Evolutionary conservation across 2,888 invertebrate species (phyloP).

Genomic region (Nephrotoma flavescens): DNA sequence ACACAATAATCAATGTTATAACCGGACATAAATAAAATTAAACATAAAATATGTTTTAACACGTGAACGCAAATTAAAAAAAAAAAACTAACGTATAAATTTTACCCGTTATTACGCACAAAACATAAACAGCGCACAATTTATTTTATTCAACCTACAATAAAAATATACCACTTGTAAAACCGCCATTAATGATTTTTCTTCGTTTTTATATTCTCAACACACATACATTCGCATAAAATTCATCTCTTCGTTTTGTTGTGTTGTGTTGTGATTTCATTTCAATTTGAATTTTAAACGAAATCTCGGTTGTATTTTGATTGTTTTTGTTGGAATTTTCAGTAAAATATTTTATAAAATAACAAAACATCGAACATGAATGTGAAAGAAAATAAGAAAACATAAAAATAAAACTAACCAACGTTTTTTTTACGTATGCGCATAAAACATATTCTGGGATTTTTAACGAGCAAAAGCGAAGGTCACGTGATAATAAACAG

Average conservation of each 20-base stretch:
- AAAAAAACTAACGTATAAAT: neutral
- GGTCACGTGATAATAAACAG: slow-evolving; percentile 4
- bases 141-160: neutral
- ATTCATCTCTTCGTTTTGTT: neutral
- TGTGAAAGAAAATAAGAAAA: neutral
- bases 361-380: neutral
- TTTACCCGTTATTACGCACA: neutral
- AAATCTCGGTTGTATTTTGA: neutral
- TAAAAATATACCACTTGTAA: neutral
- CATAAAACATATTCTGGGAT: slow-evolving; percentile 1
- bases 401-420: neutral
- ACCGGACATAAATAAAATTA: too few relatives aligned
- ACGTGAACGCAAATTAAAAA: too few relatives aligned
- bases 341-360: neutral
- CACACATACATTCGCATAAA: neutral
- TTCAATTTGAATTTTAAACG: neutral
- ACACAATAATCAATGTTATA: too few relatives aligned
- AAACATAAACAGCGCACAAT: neutral
- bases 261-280: too few relatives aligned
- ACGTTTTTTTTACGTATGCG: neutral
- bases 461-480: slow-evolving; percentile 4
- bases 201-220: neutral
- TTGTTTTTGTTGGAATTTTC: neutral
- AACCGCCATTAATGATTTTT: neutral
- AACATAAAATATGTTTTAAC: too few relatives aligned